Conservation (phyloP, 1,140 invertebrate species). For the Drosophila ironensis region DNA sequence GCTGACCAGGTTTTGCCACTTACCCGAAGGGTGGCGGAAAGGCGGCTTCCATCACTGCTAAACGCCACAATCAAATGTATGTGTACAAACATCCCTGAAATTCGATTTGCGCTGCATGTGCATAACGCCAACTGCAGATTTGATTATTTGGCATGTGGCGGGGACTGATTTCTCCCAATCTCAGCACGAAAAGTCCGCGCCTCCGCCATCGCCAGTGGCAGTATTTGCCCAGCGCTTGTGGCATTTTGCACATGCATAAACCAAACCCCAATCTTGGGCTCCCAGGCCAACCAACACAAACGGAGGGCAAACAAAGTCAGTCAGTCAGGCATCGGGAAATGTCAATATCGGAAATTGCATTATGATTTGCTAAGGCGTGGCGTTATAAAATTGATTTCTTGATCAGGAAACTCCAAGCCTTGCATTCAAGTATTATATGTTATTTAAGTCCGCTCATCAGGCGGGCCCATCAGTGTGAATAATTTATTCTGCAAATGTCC, state of each 20-base stretch:
- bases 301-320: slow-evolving; percentile 40
- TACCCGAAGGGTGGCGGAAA: background rate
- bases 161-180: background rate
- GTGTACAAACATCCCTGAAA: slow-evolving; percentile 24
- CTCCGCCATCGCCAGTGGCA: background rate
- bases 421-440: background rate
- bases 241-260: slow-evolving; percentile 18
- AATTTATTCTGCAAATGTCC: slow-evolving; percentile 64
- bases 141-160: slow-evolving; percentile 49
- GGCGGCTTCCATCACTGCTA: slow-evolving; percentile 9
- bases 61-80: slow-evolving; percentile 29
- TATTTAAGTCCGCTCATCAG: background rate
- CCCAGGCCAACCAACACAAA: slow-evolving; percentile 30
- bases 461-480: slow-evolving; percentile 30
- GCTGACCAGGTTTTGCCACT: background rate
- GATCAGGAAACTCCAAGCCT: background rate
- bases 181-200: slow-evolving; percentile 36
- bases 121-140: slow-evolving; percentile 38
- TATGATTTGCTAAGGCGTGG: slow-evolving; percentile 21
- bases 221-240: slow-evolving; percentile 51
- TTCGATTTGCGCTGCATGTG: slow-evolving; percentile 47
- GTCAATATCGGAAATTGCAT: slow-evolving; percentile 52
- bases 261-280: slow-evolving; percentile 4
- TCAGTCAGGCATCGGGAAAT: slow-evolving; percentile 31
- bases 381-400: slow-evolving; percentile 28